Conservation (phyloP, 2,888 invertebrate species). For the Pyrocoelia pectoralis region DNA sequence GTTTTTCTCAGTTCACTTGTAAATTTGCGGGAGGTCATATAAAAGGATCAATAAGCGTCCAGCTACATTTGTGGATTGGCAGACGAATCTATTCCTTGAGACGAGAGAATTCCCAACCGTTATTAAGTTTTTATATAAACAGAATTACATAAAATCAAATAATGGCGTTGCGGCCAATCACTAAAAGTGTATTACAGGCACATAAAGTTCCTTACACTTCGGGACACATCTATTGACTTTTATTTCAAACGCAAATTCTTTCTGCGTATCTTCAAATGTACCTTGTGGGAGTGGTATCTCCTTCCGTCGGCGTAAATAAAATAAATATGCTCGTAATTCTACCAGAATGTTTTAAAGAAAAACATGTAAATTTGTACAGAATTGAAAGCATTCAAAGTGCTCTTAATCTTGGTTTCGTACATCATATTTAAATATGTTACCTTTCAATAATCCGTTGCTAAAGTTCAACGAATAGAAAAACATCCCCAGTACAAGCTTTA, state of each 20-base stretch:
- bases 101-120: not conserved
- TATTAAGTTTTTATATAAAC: not conserved
- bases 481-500: not conserved
- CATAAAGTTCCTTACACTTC: not conserved
- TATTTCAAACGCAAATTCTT: not conserved
- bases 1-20: constrained; percentile 1
- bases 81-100: not conserved
- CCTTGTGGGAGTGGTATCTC: constrained; percentile 3
- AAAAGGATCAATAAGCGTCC: not conserved
- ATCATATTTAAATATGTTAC: too few relatives aligned
- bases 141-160: not conserved
- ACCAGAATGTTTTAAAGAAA: not conserved
- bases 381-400: too few relatives aligned
- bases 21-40: constrained; percentile 1
- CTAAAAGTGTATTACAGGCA: not conserved
- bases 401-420: too few relatives aligned
- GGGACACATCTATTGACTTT: not conserved
- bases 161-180: not conserved
- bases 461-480: not conserved
- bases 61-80: not conserved
- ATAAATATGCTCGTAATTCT: constrained; percentile 2
- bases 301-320: not conserved
- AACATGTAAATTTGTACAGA: too few relatives aligned
- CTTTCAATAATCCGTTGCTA: too few relatives aligned
- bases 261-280: not conserved